Percentiles rank a stretch among this genome's conserved stretches.
Conservation (phyloP, 1,140 invertebrate species). For the Megalonaias nervosa region DNA sequence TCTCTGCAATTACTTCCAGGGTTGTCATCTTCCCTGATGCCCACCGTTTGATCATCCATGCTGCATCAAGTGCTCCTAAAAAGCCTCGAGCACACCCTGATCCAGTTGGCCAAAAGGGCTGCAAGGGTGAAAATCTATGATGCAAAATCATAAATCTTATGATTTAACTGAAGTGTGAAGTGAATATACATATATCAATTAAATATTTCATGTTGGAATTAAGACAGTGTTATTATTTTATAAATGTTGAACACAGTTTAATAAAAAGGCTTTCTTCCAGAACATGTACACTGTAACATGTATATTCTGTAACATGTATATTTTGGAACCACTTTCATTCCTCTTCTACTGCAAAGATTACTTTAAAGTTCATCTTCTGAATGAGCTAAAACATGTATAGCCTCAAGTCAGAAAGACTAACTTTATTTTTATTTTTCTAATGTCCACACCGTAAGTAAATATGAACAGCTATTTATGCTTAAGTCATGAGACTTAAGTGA, state of each 20-base stretch:
- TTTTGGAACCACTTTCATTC: no score
- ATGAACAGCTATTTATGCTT: no score
- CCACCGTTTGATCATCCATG: slow-evolving; percentile 94
- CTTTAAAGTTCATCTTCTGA: no score
- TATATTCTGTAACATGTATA: no score
- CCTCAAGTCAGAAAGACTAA: no score
- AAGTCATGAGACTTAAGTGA: no score
- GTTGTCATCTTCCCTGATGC: slow-evolving; percentile 75
- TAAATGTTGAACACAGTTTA: background rate
- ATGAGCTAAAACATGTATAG: no score
- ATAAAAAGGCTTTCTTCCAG: background rate
- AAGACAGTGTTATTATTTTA: background rate
- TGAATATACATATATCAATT: background rate
- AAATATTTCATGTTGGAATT: background rate
- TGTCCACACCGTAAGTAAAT: no score
- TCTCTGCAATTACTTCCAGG: slow-evolving; percentile 84
- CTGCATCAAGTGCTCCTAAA: slow-evolving; percentile 94
- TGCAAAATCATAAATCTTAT: background rate
- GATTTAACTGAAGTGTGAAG: background rate
- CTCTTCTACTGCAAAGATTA: no score
- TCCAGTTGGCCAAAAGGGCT: slow-evolving; percentile 99
- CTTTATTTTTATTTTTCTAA: no score
- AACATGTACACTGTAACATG: background rate
- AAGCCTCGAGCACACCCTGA: slow-evolving; percentile 98
- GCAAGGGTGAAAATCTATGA: slow-evolving; percentile 56